A percentile compares a stretch with the other conserved stretches of the same genome.
Conservation (phyloP, 2,888 invertebrate genomes). For the Xylota sylvarum region DNA sequence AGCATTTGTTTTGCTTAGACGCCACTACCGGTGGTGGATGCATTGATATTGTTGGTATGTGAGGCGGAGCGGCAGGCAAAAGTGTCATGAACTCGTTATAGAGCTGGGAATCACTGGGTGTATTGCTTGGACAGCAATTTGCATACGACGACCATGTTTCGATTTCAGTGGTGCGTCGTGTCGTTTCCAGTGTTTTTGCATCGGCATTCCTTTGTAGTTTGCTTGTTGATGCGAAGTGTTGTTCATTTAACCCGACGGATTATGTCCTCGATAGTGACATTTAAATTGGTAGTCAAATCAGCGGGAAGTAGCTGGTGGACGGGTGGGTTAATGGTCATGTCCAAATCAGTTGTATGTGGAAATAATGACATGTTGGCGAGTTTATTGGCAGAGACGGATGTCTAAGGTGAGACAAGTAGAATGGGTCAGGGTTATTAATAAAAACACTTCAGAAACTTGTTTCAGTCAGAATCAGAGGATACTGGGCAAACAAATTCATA, state of each 20-base stretch:
- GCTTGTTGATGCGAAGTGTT: conserved; percentile 18
- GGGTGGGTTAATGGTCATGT: not conserved
- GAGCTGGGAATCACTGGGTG: conserved; percentile 25
- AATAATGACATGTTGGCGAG: not conserved
- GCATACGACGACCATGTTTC: conserved; percentile 47
- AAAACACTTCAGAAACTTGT: no score
- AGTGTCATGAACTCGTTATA: conserved; percentile 43
- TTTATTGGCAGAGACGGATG: no score
- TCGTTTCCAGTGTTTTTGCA: not conserved
- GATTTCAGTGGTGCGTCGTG: conserved; percentile 43
- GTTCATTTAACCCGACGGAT: conserved; percentile 14
- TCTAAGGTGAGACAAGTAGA: no score
- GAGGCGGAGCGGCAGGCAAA: conserved; percentile 4
- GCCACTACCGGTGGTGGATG: conserved; percentile 10
- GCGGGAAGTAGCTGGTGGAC: not conserved
- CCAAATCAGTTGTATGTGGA: not conserved
- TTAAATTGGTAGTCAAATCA: conserved; percentile 21
- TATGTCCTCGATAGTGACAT: not conserved
- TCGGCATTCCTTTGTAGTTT: not conserved
- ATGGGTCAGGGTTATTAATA: no score
- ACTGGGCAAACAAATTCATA: no score
- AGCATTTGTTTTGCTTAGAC: conserved; percentile 58
- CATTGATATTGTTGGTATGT: conserved; percentile 1
- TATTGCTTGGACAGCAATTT: conserved; percentile 40
- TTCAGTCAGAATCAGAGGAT: no score